These are phyloP conservation scores for Stomatorhinus walkeri DNA, from an alignment of 2,797 vertebrate genomes.

Conservation along the genomic window DNA sequence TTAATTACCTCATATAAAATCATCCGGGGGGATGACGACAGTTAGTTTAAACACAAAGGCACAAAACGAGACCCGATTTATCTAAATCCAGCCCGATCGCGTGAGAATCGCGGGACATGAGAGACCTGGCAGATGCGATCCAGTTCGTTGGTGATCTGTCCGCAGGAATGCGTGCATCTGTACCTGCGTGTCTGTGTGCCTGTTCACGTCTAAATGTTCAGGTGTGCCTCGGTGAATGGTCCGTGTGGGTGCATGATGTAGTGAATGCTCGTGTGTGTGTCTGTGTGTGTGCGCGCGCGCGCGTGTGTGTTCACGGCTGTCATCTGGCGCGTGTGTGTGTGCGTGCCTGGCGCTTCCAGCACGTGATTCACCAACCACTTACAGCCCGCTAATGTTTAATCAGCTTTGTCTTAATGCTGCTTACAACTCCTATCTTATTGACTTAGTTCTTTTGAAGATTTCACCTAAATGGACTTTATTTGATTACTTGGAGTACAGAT, in stretches of 20 bases:
- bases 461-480: neutral
- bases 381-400: constrained; percentile 5
- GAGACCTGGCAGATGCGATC: neutral
- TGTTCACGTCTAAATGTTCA: neutral
- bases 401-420: constrained; percentile 5
- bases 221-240: neutral
- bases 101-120: neutral
- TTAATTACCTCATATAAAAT: constrained; percentile 14
- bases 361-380: neutral
- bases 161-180: neutral
- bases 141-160: neutral
- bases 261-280: neutral
- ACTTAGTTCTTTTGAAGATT: neutral
- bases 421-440: neutral
- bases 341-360: neutral
- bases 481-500: neutral
- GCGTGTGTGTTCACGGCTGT: neutral
- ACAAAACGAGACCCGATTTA: neutral
- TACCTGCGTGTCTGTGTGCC: neutral
- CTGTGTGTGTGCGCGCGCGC: neutral
- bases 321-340: neutral
- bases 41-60: constrained; percentile 7
- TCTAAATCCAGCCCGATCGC: neutral
- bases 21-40: neutral
- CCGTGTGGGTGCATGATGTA: neutral